Evolutionary conservation across 2,797 vertebrate species (phyloP).

Genomic region (Bradypodion pumilum): DNA sequence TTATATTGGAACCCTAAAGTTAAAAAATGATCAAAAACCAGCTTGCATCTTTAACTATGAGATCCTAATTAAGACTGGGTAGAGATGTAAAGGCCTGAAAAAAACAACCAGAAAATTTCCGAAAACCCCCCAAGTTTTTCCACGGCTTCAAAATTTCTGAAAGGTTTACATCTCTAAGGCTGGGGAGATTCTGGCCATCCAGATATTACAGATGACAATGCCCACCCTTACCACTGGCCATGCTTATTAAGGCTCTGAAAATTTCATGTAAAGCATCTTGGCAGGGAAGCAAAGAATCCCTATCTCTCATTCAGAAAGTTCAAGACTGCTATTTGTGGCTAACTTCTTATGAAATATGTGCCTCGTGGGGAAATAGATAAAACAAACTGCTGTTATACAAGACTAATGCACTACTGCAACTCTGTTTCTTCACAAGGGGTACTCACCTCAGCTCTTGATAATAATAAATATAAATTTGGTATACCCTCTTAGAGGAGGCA

Average conservation of each 20-base stretch:
- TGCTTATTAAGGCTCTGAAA: background rate
- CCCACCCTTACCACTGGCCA: background rate
- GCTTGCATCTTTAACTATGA: background rate
- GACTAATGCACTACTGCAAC: background rate
- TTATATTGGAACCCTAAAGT: background rate
- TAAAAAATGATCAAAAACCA: background rate
- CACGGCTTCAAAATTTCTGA: too few species aligned
- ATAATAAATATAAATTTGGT: conserved; percentile 9
- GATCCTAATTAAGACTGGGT: background rate
- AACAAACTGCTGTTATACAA: background rate
- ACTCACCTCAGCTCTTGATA: background rate
- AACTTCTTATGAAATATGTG: background rate
- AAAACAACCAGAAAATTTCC: too few species aligned
- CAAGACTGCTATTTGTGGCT: background rate
- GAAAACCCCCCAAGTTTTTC: too few species aligned
- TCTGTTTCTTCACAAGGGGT: background rate
- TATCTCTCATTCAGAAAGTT: background rate
- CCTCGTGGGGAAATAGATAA: background rate
- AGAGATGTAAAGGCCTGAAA: too few species aligned
- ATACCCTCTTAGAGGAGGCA: background rate
- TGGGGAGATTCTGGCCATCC: background rate
- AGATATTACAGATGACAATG: background rate
- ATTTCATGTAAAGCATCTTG: background rate
- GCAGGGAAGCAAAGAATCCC: background rate
- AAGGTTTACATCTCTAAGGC: too few species aligned